These are phyloP conservation scores for Macrosoma leucophasiata DNA, from an alignment of 2,888 invertebrate species.

Conservation along the genomic window DNA sequence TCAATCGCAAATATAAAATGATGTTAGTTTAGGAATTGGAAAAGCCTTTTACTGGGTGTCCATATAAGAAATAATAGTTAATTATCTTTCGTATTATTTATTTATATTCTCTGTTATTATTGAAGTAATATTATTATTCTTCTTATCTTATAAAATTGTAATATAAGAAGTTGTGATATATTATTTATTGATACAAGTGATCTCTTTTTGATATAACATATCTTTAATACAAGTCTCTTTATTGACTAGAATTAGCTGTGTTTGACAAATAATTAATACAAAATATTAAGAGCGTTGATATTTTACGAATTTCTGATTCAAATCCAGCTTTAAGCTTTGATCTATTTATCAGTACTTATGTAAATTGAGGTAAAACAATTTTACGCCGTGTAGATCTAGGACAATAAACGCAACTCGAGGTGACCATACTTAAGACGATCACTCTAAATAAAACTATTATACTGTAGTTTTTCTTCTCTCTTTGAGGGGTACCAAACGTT, in stretches of 20 bases:
- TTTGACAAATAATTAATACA: slow-evolving; percentile 65
- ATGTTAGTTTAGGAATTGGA: too few relatives aligned
- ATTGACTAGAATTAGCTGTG: slow-evolving; percentile 64
- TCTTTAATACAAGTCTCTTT: slow-evolving; percentile 32
- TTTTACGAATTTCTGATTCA: slow-evolving; percentile 16
- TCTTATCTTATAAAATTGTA: background rate
- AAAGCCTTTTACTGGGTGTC: too few relatives aligned
- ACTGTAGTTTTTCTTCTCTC: slow-evolving; percentile 33
- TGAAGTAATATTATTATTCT: background rate
- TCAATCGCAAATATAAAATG: slow-evolving; percentile 62
- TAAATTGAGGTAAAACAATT: too few relatives aligned
- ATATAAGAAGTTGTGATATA: background rate
- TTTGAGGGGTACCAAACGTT: slow-evolving; percentile 6
- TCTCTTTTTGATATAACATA: slow-evolving; percentile 18
- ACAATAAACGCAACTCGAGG: slow-evolving; percentile 51
- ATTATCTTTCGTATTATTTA: too few relatives aligned
- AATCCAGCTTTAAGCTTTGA: slow-evolving; percentile 26
- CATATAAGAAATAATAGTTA: too few relatives aligned
- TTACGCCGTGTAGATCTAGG: slow-evolving; percentile 26
- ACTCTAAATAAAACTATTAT: slow-evolving; percentile 43
- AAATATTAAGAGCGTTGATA: slow-evolving; percentile 16
- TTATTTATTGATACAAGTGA: slow-evolving; percentile 1
- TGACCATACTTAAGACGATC: slow-evolving; percentile 54
- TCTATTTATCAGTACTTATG: slow-evolving; percentile 13
- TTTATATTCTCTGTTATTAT: too few relatives aligned